Evolutionary conservation across 2,888 invertebrate genomes (phyloP).

Genomic region (Rhimphoctona megacephalus): DNA sequence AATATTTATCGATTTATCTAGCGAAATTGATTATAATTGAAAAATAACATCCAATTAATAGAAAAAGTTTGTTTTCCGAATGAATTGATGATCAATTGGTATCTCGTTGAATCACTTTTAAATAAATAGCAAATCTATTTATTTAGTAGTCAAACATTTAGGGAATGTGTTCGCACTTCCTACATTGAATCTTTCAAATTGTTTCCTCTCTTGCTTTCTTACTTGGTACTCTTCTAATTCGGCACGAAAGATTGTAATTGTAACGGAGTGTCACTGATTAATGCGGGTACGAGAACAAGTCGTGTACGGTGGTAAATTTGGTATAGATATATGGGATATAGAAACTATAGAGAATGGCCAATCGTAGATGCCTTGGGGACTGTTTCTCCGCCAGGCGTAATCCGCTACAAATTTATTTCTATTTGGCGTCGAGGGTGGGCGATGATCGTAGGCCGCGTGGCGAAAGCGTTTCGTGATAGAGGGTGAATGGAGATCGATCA

Average conservation of each 20-base stretch:
- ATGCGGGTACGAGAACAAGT: constrained; percentile 51
- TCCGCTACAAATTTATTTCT: constrained; percentile 81
- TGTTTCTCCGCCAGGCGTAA: constrained; percentile 72
- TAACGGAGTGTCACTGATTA: constrained; percentile 60
- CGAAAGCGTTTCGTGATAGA: constrained; percentile 52
- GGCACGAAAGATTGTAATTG: constrained; percentile 53
- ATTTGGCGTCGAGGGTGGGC: constrained; percentile 80
- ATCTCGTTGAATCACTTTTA: background rate
- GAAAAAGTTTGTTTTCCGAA: background rate
- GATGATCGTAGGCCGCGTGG: constrained; percentile 73
- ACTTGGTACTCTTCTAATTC: constrained; percentile 17
- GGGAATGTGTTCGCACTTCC: background rate
- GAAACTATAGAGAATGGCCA: constrained; percentile 14
- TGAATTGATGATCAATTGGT: background rate
- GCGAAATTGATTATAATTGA: background rate
- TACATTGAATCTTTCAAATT: constrained; percentile 37
- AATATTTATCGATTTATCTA: too few species aligned
- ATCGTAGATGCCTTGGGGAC: constrained; percentile 62
- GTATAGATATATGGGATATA: constrained; percentile 23
- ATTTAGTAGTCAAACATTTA: background rate
- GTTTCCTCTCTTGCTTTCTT: background rate
- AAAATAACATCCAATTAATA: background rate
- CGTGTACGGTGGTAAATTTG: constrained; percentile 10
- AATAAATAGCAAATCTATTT: background rate
- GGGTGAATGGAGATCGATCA: constrained; percentile 56